Conservation (phyloP, 2,888 invertebrate genomes). For the Smittia aterrima region DNA sequence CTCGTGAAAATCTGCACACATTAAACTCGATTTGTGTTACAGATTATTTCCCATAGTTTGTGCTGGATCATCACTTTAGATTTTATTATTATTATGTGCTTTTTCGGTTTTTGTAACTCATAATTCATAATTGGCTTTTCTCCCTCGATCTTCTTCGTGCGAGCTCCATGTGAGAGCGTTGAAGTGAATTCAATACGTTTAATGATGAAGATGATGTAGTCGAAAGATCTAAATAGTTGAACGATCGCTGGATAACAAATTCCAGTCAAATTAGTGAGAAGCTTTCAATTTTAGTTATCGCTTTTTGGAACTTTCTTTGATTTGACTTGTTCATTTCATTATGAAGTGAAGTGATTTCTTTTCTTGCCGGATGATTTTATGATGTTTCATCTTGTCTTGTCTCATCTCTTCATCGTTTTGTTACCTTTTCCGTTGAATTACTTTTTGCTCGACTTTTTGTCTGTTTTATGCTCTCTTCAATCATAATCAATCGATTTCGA, state of each 20-base stretch:
- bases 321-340: slow-evolving; percentile 24
- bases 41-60: slow-evolving; percentile 40
- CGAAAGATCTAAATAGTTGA: slow-evolving; percentile 37
- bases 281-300: neutral
- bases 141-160: neutral
- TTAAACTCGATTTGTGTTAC: slow-evolving; percentile 37
- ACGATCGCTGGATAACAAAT: slow-evolving; percentile 29
- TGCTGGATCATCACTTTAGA: slow-evolving; percentile 33
- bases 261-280: slow-evolving; percentile 39
- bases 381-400: neutral
- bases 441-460: slow-evolving; percentile 13
- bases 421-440: neutral
- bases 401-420: neutral
- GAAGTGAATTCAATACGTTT: slow-evolving; percentile 17
- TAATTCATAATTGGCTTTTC: slow-evolving; percentile 41
- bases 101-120: slow-evolving; percentile 32
- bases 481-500: slow-evolving; percentile 23
- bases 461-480: slow-evolving; percentile 15
- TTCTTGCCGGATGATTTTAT: neutral
- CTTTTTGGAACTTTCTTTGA: neutral
- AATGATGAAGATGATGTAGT: slow-evolving; percentile 22
- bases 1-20: slow-evolving; percentile 15
- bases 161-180: neutral
- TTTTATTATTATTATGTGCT: slow-evolving; percentile 7
- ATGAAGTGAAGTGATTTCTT: slow-evolving; percentile 11